phyloP scores from a whole-genome alignment of 2,888 invertebrate genomes.

The Brenthis daphne region DNA sequence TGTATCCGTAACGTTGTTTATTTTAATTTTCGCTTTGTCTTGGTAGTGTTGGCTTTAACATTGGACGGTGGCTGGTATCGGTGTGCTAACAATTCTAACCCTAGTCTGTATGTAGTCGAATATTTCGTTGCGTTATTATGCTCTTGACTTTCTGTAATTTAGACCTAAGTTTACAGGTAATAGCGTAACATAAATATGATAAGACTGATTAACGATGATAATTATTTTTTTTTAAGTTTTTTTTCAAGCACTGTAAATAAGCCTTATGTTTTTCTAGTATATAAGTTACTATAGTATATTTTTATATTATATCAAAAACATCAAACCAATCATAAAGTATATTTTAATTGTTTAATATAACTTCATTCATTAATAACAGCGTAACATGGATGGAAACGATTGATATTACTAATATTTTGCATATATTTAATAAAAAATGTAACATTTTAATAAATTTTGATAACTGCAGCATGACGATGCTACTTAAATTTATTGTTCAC shows the following conservation, averaged over 20 bases:
- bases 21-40: conserved; percentile 78
- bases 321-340: conserved; percentile 18
- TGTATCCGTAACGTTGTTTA: conserved; percentile 79
- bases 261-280: conserved; percentile 7
- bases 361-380: conserved; percentile 29
- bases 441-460: conserved; percentile 11
- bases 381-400: conserved; percentile 4
- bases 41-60: conserved; percentile 80
- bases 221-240: conserved; percentile 26
- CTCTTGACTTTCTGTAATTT: conserved; percentile 62
- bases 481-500: conserved; percentile 17
- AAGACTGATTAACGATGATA: conserved; percentile 37
- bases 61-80: conserved; percentile 73
- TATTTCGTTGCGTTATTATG: conserved; percentile 70
- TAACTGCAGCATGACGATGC: conserved; percentile 30
- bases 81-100: conserved; percentile 81
- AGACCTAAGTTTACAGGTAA: conserved; percentile 52
- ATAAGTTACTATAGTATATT: conserved; percentile 6
- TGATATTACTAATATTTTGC: conserved; percentile 22
- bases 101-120: conserved; percentile 56
- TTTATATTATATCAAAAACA: conserved; percentile 3
- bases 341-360: conserved; percentile 23
- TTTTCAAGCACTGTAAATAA: conserved; percentile 33
- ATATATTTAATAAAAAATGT: conserved; percentile 6
- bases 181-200: conserved; percentile 44